Evolutionary conservation across 1,140 invertebrate species (phyloP), one percentile per base, ranked within the genome.

Genomic region (Lepidostoma basale): DNA sequence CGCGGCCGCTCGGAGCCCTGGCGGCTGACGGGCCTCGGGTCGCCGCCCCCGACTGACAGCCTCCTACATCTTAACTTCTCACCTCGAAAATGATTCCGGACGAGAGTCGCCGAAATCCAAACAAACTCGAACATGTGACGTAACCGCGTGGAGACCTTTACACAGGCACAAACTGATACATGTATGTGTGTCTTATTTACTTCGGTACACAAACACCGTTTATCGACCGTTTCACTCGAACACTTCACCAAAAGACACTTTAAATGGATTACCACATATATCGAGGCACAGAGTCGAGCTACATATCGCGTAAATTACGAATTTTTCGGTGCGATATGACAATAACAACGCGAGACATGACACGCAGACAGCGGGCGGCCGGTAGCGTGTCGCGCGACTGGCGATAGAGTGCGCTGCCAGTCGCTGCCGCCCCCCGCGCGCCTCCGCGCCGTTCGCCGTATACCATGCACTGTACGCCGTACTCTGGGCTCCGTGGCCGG

Each of bases 61-160:
- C 26, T 20, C 26, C 6, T 22, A 12, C n/a, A 30, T 30, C 14
- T 3, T n/a, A n/a, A 30, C 8, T 20, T 28, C 40, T 62, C 60
- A 49, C 60, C 60, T 62, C 14, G 26, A 47, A 47, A 20, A 14
- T 16, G 28, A 33, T 28, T 33, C 60, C 39, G 14, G 10, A 20
- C 39, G n/a, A 25, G 44, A 45, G 42, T 28, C 60, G 12, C 25
- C 39, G 14, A 65, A 18, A 54, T 54, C 26, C 47, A 40, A 67
- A 60, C 64, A 40, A 59, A 49, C 33, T 42, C 33, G 52, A 39
- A 36, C 54, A 60, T 60, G 64, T 67, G 64, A 67, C 64, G 64
- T 67, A 67, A 67, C 64, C 64, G 64, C 64, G 64, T 66, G 63
- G 64, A 54, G 44, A 36, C 64, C 56, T 66, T 66, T 45, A 66